Percentiles rank a stretch among this genome's conserved stretches.
Evolutionary conservation across 2,797 vertebrate species (phyloP).

Genomic region (Nannoperca australis): DNA sequence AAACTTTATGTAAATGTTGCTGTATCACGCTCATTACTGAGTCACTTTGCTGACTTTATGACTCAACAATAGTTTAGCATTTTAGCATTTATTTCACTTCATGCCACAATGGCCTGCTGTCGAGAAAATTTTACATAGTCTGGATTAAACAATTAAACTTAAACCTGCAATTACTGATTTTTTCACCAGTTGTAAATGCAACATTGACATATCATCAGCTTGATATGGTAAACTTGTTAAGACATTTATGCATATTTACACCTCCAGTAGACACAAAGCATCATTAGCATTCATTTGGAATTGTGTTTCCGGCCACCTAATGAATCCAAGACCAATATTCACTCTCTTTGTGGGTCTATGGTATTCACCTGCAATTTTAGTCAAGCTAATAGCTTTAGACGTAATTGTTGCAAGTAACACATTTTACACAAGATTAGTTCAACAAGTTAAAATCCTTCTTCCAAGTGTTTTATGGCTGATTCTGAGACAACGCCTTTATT

Average conservation of each 20-base stretch:
- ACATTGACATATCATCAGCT: too few relatives aligned
- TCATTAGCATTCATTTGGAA: background rate
- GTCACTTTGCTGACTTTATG: background rate
- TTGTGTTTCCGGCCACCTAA: background rate
- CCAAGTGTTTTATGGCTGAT: constrained; percentile 27
- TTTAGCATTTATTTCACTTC: background rate
- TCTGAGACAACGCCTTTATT: constrained; percentile 50
- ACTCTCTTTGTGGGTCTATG: background rate
- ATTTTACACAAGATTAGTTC: constrained; percentile 1
- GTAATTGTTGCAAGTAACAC: background rate
- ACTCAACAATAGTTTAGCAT: background rate
- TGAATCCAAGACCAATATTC: background rate
- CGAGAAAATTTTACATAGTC: background rate
- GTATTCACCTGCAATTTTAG: background rate
- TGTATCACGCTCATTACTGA: background rate
- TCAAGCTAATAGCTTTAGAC: background rate
- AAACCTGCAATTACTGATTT: too few relatives aligned
- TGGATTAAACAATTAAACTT: background rate
- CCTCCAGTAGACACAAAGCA: background rate
- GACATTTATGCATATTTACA: background rate
- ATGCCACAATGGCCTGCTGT: background rate
- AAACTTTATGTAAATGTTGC: background rate
- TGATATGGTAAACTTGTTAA: background rate
- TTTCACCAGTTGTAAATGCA: background rate
- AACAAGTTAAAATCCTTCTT: background rate